Conservation (phyloP, 2,797 vertebrate species). For the Corythornis leucogaster region DNA sequence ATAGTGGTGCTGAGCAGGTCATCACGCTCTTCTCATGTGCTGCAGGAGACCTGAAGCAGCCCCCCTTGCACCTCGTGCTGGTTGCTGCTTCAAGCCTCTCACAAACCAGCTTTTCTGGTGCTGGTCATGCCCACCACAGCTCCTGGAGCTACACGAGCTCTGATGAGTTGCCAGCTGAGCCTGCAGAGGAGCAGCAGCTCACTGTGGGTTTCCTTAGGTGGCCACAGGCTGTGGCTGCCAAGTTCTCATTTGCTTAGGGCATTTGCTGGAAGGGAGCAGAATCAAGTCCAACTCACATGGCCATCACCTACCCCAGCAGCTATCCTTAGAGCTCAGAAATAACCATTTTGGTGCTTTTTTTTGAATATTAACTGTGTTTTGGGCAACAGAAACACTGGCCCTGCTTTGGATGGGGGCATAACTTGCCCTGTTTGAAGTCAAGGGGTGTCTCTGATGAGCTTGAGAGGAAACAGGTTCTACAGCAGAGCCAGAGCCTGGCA, state of each 20-base stretch:
- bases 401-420: neutral
- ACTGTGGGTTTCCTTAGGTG: neutral
- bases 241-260: neutral
- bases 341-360: neutral
- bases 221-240: accelerated
- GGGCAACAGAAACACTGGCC: neutral
- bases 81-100: neutral
- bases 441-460: neutral
- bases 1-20: neutral
- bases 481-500: neutral
- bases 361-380: neutral
- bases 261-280: neutral
- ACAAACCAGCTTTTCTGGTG: accelerated
- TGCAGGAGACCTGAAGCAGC: neutral
- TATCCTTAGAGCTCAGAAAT: neutral
- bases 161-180: neutral
- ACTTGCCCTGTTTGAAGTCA: neutral
- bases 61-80: neutral
- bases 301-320: neutral
- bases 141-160: neutral
- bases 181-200: neutral
- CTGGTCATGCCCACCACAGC: neutral
- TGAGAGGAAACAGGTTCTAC: neutral
- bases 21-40: accelerated
- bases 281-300: neutral